A percentile compares a stretch with the other conserved stretches of the same genome.
Evolutionary conservation across 2,797 vertebrate species (phyloP).

Genomic region (Silurus lanzhouensis): DNA sequence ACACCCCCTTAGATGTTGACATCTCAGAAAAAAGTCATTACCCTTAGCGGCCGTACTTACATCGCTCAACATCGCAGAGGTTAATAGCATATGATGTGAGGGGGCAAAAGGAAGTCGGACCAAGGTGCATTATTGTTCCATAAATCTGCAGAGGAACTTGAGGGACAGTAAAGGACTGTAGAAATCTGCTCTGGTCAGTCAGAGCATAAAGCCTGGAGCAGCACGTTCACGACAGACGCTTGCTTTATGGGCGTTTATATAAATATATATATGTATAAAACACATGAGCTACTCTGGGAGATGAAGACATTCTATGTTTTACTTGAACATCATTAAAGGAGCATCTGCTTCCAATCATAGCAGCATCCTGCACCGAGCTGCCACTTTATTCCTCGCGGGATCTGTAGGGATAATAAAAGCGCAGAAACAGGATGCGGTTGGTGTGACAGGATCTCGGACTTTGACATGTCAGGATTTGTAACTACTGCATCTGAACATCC

Average conservation of each 20-base stretch:
- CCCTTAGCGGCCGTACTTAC: constrained; percentile 51
- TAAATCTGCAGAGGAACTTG: constrained; percentile 52
- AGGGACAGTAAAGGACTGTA: constrained; percentile 47
- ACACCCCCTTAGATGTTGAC: constrained; percentile 39
- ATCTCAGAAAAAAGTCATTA: constrained; percentile 57
- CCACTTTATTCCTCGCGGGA: background rate
- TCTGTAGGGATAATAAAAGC: constrained; percentile 3
- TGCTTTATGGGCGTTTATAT: constrained; percentile 51
- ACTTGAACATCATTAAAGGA: constrained; percentile 54
- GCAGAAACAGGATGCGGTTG: too few species aligned
- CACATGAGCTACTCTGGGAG: constrained; percentile 50
- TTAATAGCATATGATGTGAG: constrained; percentile 64
- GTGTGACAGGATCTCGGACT: background rate
- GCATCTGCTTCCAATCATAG: constrained; percentile 45
- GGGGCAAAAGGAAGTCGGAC: constrained; percentile 52
- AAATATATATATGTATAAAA: background rate
- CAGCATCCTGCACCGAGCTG: constrained; percentile 29
- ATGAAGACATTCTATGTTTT: constrained; percentile 48
- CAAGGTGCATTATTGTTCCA: constrained; percentile 59
- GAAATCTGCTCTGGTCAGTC: constrained; percentile 50
- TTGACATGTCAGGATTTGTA: background rate
- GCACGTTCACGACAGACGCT: constrained; percentile 47
- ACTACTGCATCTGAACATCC: background rate
- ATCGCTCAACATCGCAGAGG: constrained; percentile 60
- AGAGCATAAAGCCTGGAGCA: constrained; percentile 23